Conservation (phyloP, 2,113 vertebrate genomes). For the Gadus chalcogrammus region DNA sequence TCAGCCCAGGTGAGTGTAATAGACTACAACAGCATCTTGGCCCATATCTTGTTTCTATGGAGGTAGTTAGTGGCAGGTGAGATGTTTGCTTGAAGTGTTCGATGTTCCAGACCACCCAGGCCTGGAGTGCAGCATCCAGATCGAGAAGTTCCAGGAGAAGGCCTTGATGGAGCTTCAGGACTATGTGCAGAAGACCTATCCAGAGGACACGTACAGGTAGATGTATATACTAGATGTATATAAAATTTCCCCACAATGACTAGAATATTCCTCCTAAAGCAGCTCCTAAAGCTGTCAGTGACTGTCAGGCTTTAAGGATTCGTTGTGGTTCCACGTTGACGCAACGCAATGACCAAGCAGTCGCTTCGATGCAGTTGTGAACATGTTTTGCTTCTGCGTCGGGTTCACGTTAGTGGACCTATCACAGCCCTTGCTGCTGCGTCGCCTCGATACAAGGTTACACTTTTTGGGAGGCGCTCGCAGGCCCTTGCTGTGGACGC, state of each 20-base stretch:
- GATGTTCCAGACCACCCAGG: conserved; percentile 87
- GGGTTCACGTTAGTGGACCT: no score
- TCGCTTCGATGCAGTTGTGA: no score
- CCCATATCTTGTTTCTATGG: not conserved
- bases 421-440: no score
- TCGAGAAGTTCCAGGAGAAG: conserved; percentile 98
- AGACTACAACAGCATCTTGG: not conserved
- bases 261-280: not conserved
- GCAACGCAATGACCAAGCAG: no score
- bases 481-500: no score
- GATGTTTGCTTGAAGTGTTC: conserved; percentile 16
- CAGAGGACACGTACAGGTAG: conserved; percentile 96
- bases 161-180: conserved; percentile 99
- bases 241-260: not conserved
- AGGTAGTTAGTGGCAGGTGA: not conserved
- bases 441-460: no score
- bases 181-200: conserved; percentile 97
- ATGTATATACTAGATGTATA: not conserved
- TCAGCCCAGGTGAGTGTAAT: conserved; percentile 88
- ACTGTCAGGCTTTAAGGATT: no score
- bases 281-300: no score
- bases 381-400: no score
- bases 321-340: no score
- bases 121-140: conserved; percentile 87
- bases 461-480: no score